Evolutionary conservation across 2,113 vertebrate species (phyloP), one percentile per base, ranked within the genome.

Genomic region (Hippocampus barbouri): DNA sequence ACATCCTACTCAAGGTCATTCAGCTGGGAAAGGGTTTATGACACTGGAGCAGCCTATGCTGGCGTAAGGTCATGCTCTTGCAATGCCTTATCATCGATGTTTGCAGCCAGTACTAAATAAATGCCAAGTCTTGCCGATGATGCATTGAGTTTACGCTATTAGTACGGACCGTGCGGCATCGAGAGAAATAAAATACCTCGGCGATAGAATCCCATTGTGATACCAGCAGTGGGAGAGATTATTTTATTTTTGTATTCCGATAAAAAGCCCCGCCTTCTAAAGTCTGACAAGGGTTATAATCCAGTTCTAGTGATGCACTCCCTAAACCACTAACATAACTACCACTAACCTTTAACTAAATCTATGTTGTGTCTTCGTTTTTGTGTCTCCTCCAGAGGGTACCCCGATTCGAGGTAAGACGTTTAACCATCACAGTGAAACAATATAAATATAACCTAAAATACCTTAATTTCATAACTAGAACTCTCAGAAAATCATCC

Each of bases 401-500:
- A 98, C 97, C 88, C 97, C 97, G 43, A 98, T 99, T 89, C 93
- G 96, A 99, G 97, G 97, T 99, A 99, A 98, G 97, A 91, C 66
- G 73, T 80, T 76, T 79, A 87, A 74, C 66, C 71, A 74, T 70
- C 71, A 77, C 63, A 68, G 71, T 71, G 40, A 79, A 84, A 77
- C 79, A 45, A n/a, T 5, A n/a, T 54, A 62, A 69, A 60, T 69
- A 72, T 5, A 18, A 25, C 16, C 47, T 49, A 68, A 78, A 72
- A 75, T 34, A 27, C 73, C 30, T 47, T 75, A 69, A 84, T 84
- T 62, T 77, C 75, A 76, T 86, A 90, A 74, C 82, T 84, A 87
- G 59, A 89, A 47, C 63, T 14, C 62, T 62, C 69, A 53, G 80
- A 85, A 86, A 75, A 77, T 69, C 45, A 27, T 68, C 66, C 65